Evolutionary conservation across 2,113 vertebrate species (phyloP), one percentile per base, ranked within the genome.

Genomic region (Sterrhoptilus dennistouni): DNA sequence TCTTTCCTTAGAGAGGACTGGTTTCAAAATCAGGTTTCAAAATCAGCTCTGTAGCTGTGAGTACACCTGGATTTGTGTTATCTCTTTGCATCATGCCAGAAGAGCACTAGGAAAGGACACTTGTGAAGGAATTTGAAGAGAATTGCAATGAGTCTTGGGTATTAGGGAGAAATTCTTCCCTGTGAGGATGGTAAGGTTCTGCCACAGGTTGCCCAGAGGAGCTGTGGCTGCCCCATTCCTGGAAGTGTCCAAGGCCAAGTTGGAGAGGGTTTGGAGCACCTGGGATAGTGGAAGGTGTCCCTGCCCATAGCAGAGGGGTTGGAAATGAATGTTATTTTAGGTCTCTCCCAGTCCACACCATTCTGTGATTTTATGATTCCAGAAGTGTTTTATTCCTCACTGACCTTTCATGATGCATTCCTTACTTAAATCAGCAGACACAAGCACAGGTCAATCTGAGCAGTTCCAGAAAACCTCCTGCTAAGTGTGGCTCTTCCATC

Each of bases 211-310:
- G 0, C 27, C 38, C 23, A 16, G 19, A 87, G 15, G n/a, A 38
- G 45, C 5, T 53, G 33, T 42, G 42, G 31, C 9, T 88, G 14
- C 5, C 9, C 1, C 66, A 49, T 42, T 14, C 25, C 35, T 65
- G 42, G 17, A 50, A 50, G 5, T 57, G 14, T 16, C 4, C 14
- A 11, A 79, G 16, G 5, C 29, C 54, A 45, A 33, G 23, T 0
- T 88, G 42, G 50, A 36, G 0, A 0, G 25, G 42, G 11, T 6
- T 56, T 71, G 40, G 40, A 63, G 24, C 2, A 40, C 8, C 35
- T 49, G n/a, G n/a, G 5, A 2, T 5, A 27, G 9, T 23, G 8
- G 33, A 19, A 77, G 9, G 6, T 12, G 14, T 38, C 33, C 27
- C 33, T 87, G 64, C 1, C 29, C 31, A 8, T 50, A 59, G 50